Percentiles rank a stretch among this genome's conserved stretches.
These are phyloP conservation scores for Felis catus DNA, from an alignment of 2,113 vertebrate species.

Conservation along the genomic window DNA sequence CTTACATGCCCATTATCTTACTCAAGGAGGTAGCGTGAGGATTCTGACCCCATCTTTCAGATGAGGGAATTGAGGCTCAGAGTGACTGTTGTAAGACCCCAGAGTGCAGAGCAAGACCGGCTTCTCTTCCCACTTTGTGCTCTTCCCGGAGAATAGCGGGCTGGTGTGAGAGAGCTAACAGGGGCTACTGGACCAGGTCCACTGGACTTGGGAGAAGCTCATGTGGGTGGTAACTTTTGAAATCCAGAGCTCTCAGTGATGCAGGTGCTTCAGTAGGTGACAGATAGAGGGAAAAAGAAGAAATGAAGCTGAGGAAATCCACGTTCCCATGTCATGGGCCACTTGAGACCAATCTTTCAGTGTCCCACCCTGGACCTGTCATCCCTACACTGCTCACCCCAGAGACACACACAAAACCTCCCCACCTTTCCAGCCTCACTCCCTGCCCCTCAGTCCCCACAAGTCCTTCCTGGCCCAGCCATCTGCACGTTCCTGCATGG, in stretches of 20 bases:
- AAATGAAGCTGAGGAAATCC: neutral
- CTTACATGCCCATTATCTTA: neutral
- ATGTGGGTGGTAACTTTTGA: neutral
- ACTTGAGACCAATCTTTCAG: neutral
- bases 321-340: neutral
- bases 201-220: neutral
- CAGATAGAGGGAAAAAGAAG: neutral
- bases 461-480: neutral
- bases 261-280: neutral
- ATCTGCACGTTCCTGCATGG: fast-evolving
- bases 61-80: neutral
- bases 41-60: neutral
- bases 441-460: neutral
- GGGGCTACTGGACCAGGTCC: neutral
- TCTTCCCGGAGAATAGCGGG: neutral
- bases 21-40: neutral
- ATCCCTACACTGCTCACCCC: neutral
- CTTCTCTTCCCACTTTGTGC: neutral
- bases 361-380: neutral
- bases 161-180: neutral
- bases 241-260: neutral
- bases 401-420: neutral
- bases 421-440: neutral
- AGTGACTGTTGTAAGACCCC: neutral
- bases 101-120: neutral